These are phyloP conservation scores for Anthrax anthrax DNA, from an alignment of 2,888 invertebrate species.

Conservation along the genomic window DNA sequence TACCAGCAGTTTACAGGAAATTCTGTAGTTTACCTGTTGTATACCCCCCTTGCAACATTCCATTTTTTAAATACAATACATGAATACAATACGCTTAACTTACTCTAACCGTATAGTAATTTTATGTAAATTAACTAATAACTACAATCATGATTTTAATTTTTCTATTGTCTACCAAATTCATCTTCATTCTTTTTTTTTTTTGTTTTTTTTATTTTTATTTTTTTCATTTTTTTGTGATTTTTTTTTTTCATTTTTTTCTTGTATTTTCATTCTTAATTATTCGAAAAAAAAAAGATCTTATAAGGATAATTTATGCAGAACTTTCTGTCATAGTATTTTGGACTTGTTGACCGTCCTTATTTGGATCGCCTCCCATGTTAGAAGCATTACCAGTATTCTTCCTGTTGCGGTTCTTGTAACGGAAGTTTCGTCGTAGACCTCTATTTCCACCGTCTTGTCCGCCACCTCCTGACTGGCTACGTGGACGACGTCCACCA, in stretches of 20 bases:
- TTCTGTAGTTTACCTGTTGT: neutral
- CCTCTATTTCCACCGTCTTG: constrained; percentile 32
- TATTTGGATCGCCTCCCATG: neutral
- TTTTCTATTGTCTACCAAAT: neutral
- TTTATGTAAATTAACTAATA: neutral
- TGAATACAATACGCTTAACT: neutral
- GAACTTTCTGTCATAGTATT: constrained; percentile 35
- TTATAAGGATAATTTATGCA: constrained; percentile 22
- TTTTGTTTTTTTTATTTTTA: constrained; percentile 1
- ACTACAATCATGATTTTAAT: neutral
- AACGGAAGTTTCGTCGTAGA: constrained; percentile 37
- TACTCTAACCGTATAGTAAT: neutral
- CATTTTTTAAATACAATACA: too few species aligned
- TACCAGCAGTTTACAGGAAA: neutral
- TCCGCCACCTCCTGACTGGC: constrained; percentile 18
- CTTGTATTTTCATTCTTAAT: neutral
- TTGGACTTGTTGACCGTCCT: constrained; percentile 28
- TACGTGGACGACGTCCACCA: constrained; percentile 20
- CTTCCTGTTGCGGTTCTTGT: constrained; percentile 26
- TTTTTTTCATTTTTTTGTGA: neutral
- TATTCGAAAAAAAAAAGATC: neutral
- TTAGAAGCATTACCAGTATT: neutral
- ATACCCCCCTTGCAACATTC: neutral
- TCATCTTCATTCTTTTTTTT: neutral
- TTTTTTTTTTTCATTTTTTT: neutral